Conservation (phyloP, 2,113 vertebrate species). For the Promerops cafer region DNA sequence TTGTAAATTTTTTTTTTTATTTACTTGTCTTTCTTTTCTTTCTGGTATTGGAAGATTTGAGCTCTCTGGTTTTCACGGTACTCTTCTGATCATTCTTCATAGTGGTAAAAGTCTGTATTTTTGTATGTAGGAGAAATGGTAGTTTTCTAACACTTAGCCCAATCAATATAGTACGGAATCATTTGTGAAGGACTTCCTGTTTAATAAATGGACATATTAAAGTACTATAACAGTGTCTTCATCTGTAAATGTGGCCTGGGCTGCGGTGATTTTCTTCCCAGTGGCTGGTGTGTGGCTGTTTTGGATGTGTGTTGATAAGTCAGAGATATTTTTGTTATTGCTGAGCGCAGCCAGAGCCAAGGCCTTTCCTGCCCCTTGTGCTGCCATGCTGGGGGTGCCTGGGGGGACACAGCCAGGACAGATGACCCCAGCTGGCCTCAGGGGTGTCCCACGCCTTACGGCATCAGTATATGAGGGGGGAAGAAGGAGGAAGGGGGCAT, state of each 20-base stretch:
- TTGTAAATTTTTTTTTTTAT: background rate
- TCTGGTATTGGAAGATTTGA: conserved; percentile 54
- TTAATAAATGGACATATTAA: conserved; percentile 73
- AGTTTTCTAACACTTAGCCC: conserved; percentile 74
- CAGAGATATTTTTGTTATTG: background rate
- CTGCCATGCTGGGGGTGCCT: background rate
- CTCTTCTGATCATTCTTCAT: conserved; percentile 71
- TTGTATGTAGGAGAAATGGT: conserved; percentile 76
- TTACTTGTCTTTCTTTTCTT: conserved; percentile 16
- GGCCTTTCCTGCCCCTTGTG: background rate
- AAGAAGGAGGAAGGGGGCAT: background rate
- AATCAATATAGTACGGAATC: conserved; percentile 69
- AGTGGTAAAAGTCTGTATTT: conserved; percentile 78
- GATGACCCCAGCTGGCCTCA: background rate
- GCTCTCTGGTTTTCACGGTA: conserved; percentile 62
- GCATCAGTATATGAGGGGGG: background rate
- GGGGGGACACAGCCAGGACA: background rate
- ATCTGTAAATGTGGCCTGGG: background rate
- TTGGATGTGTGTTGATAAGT: background rate
- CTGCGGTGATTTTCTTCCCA: background rate
- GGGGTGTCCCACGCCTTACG: background rate
- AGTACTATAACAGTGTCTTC: background rate
- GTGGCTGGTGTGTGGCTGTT: background rate
- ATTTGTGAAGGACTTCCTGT: conserved; percentile 75
- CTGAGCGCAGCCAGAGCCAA: background rate